Percentiles rank a stretch among this genome's conserved stretches.
These are phyloP conservation scores for Noctua janthe DNA, from an alignment of 2,888 invertebrate genomes.

Conservation along the genomic window DNA sequence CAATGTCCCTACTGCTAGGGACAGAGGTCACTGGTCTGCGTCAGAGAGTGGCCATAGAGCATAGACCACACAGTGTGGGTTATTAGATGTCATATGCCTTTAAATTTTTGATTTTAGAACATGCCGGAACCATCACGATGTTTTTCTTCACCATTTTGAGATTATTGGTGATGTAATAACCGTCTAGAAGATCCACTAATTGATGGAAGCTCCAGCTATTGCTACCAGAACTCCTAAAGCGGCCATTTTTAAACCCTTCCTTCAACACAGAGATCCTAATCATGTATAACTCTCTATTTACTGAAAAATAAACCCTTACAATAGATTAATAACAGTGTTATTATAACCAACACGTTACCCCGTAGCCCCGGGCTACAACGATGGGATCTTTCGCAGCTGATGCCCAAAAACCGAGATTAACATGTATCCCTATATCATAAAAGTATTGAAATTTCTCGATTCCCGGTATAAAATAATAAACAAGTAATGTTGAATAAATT, in stretches of 20 bases:
- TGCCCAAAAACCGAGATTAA: slow-evolving; percentile 54
- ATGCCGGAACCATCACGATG: neutral
- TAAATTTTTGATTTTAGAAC: neutral
- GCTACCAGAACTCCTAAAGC: neutral
- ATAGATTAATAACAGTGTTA: slow-evolving; percentile 44
- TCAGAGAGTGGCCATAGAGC: neutral
- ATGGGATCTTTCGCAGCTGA: slow-evolving; percentile 55
- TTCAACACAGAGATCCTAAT: slow-evolving; percentile 13
- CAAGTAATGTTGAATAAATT: slow-evolving; percentile 49
- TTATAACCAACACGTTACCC: slow-evolving; percentile 55
- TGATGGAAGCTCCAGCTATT: neutral
- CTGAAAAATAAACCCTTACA: slow-evolving; percentile 41
- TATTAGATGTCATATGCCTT: neutral
- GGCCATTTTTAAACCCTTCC: neutral
- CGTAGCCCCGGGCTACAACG: slow-evolving; percentile 19
- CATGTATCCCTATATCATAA: slow-evolving; percentile 32
- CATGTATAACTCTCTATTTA: slow-evolving; percentile 27
- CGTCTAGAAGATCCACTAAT: neutral
- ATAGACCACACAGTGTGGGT: neutral
- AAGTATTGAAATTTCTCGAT: slow-evolving; percentile 29
- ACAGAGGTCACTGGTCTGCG: neutral
- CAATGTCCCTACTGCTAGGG: neutral
- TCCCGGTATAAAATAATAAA: slow-evolving; percentile 49
- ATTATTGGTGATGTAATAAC: neutral
- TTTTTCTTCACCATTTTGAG: neutral